Percentiles rank a stretch among this genome's conserved stretches.
Conservation (phyloP, 1,140 invertebrate species). For the Augochlora pura region DNA sequence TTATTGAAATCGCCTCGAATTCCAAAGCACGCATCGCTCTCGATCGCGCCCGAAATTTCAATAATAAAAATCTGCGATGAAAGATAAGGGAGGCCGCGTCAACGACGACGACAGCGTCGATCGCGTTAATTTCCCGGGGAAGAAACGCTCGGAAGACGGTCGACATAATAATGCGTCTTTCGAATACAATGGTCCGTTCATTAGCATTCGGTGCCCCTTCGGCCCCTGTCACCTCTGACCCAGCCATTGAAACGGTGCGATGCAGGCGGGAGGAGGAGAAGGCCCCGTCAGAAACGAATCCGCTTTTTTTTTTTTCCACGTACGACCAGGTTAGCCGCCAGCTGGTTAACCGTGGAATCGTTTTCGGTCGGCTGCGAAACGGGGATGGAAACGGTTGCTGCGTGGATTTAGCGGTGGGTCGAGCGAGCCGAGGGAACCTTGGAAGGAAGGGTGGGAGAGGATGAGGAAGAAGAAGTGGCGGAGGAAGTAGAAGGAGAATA, state of each 20-base stretch:
- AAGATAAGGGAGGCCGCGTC: background rate
- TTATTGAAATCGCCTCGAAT: too few relatives aligned
- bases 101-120: background rate
- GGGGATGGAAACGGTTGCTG: background rate
- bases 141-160: background rate
- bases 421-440: background rate
- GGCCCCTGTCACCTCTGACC: conserved; percentile 61
- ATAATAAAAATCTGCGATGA: too few relatives aligned
- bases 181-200: conserved; percentile 60
- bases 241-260: conserved; percentile 41
- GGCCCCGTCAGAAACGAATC: background rate
- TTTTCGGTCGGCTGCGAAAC: background rate
- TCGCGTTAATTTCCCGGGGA: background rate
- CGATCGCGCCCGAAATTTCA: too few relatives aligned
- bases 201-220: conserved; percentile 59
- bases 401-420: conserved; percentile 3
- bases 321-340: conserved; percentile 1
- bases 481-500: too few relatives aligned
- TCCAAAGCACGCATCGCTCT: too few relatives aligned
- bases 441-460: too few relatives aligned
- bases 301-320: background rate
- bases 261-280: background rate
- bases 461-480: too few relatives aligned
- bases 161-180: conserved; percentile 57
- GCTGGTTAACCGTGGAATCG: conserved; percentile 34